These are phyloP conservation scores for Pristionchus arcanus DNA, from an alignment of 2,888 invertebrate species.

Conservation along the genomic window DNA sequence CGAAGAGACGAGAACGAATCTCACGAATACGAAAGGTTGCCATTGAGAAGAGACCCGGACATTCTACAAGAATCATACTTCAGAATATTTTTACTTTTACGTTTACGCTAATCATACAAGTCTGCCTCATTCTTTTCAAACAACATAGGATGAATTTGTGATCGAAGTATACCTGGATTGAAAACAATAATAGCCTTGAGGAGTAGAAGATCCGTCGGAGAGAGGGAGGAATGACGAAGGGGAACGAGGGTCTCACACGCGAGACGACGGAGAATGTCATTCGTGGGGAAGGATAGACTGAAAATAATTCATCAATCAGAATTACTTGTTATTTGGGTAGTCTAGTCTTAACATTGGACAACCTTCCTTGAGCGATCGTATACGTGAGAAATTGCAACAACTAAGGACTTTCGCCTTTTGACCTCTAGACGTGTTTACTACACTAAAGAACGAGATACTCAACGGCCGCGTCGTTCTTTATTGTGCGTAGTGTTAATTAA, in stretches of 20 bases:
- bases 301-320: not conserved
- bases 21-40: slow-evolving; percentile 21
- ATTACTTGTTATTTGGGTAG: no score
- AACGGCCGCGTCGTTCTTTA: not conserved
- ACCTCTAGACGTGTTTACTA: no score
- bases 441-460: not conserved
- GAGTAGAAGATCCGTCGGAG: slow-evolving; percentile 59
- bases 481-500: no score
- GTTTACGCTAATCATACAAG: no score
- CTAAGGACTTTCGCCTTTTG: no score
- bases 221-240: slow-evolving; percentile 55
- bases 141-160: no score
- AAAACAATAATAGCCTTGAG: slow-evolving; percentile 61
- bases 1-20: slow-evolving; percentile 50
- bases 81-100: no score
- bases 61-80: not conserved
- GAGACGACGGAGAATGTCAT: slow-evolving; percentile 55
- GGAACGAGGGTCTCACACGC: slow-evolving; percentile 60
- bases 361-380: no score
- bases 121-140: no score
- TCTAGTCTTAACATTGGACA: no score
- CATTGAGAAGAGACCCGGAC: slow-evolving; percentile 44
- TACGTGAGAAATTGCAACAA: not conserved
- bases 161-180: slow-evolving; percentile 59
- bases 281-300: slow-evolving; percentile 4